phyloP scores from a whole-genome alignment of 2,113 vertebrate genomes.

The Egretta garzetta region DNA sequence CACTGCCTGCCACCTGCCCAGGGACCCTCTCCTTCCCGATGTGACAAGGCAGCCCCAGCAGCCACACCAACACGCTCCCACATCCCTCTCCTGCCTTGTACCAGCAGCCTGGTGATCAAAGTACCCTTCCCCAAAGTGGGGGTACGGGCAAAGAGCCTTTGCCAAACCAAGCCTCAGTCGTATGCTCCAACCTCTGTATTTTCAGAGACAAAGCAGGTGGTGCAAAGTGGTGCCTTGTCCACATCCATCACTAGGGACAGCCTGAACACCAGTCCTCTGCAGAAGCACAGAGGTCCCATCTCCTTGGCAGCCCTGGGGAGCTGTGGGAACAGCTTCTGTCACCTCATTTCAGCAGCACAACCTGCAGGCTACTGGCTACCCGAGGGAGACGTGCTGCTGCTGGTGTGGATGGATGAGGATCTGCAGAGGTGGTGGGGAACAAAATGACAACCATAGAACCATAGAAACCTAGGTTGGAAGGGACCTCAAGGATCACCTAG shows the following conservation, averaged over 20 bases:
- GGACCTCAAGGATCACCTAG: no score
- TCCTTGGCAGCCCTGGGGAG: background rate
- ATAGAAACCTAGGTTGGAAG: no score
- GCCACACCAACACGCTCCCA: fast-evolving
- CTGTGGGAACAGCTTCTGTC: background rate
- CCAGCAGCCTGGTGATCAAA: background rate
- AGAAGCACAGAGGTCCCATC: background rate
- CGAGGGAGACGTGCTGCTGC: background rate
- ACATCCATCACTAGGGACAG: fast-evolving
- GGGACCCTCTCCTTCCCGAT: background rate
- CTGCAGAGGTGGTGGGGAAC: background rate
- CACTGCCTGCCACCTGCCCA: background rate
- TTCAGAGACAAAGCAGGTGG: background rate
- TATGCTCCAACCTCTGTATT: background rate
- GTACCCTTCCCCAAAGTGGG: background rate
- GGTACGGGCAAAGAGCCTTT: background rate
- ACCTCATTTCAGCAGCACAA: background rate
- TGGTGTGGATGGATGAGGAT: no score
- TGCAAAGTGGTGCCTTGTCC: background rate
- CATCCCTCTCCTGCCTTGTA: background rate
- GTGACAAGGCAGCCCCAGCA: background rate
- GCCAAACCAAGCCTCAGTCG: background rate
- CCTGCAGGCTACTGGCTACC: background rate
- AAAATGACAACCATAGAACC: background rate
- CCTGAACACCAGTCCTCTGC: background rate